Percentiles rank a stretch among this genome's conserved stretches.
These are phyloP conservation scores for Stichodactyla mertensii DNA, from an alignment of 64 coral and sea anemone genomes.

Conservation along the genomic window DNA sequence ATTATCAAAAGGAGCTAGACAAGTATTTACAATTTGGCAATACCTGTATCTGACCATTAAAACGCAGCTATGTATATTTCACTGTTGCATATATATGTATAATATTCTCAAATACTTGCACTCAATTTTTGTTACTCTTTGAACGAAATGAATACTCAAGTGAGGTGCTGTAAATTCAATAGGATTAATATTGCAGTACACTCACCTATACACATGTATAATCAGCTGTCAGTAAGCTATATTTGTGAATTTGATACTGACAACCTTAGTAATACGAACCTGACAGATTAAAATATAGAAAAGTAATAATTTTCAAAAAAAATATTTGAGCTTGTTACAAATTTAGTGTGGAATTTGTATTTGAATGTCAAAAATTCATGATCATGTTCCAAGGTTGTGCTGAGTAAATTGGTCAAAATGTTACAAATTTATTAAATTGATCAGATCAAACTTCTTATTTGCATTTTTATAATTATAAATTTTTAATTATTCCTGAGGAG, in stretches of 20 bases:
- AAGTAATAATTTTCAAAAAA: background rate
- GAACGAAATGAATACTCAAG: no score
- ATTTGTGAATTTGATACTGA: background rate
- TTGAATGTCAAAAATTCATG: no score
- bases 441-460: background rate
- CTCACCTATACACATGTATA: background rate
- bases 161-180: background rate
- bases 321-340: background rate
- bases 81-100: no score
- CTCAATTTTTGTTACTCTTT: no score
- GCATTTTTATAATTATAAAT: background rate
- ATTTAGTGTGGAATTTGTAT: background rate
- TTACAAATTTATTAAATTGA: background rate
- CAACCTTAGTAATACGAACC: background rate
- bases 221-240: background rate
- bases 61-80: no score
- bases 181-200: background rate
- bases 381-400: background rate
- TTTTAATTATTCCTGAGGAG: background rate
- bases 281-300: background rate
- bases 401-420: background rate
- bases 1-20: no score
- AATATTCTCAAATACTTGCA: no score
- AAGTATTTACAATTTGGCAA: no score
- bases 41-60: no score